Base-by-base conservation (phyloP, 2,888 invertebrate species). In the Nomada fabriciana region DNA sequence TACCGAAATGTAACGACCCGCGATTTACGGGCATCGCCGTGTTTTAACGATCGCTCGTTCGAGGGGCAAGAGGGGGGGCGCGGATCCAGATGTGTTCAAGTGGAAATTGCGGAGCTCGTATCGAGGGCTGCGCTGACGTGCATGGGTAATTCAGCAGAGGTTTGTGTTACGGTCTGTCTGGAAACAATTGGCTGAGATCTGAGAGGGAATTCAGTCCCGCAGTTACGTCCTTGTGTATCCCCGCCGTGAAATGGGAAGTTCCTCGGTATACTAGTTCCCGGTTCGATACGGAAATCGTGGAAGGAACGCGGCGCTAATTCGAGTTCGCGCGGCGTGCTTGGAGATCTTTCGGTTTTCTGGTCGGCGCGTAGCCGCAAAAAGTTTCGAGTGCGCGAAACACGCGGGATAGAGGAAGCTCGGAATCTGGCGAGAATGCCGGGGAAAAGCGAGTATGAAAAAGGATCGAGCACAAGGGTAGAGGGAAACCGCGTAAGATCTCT, bases 11-110 rank as follows among this genome's bases (percentile, higher is more conserved):
- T 85, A 86, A 87, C 86, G 84, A 80, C 75, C 70, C 53, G 23
- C 72, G 83, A 87, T 87, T 85, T 87, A 87, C 85, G 87, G 75
- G 47, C 68, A 36, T 25, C 65, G 43, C 23, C n/a, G 73, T 80
- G 61, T 78, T 87, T 84, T 83, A 84, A 84, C 87, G 85, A 82
- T 52, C 74, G 73, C 4, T 15, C 43, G 57, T n/a, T 13, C 15
- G 69, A 59, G 68, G n/a, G 67, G 36, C 11, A 42, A 43, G 55
- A 52, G 25, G 55, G 23, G 13, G 57, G 1, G 2, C 9, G 13
- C 2, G n/a, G 57, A 43, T 42, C 57, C 68, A 57, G 68, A 69
- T 69, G 68, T 53, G 68, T n/a, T 55, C 68, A 18, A 43, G 57
- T 57, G 68, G 68, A 57, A 69, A 57, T 57, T 69, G 42, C 18